Evolutionary conservation across 2,888 invertebrate species (phyloP).

Genomic region (Galeopsomyia nigrocyanea): DNA sequence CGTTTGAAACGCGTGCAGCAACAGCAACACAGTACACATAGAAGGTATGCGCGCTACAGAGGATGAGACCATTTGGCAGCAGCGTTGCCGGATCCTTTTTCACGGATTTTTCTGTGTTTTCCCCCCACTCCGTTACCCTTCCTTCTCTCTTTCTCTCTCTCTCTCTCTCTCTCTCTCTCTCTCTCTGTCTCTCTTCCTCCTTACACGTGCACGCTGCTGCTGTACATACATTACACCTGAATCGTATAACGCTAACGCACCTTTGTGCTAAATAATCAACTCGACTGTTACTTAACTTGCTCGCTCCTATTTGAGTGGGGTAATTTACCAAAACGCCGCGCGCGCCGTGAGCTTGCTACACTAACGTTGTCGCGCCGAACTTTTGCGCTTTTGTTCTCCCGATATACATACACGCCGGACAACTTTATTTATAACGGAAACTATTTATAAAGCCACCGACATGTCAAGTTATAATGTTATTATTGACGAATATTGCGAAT

Average conservation of each 20-base stretch:
- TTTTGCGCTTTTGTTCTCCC: no score
- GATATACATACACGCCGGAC: background rate
- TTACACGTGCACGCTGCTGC: background rate
- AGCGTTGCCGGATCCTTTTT: conserved; percentile 33
- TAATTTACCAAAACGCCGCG: no score
- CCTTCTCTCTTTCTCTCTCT: no score
- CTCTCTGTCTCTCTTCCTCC: no score
- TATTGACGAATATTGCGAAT: conserved; percentile 7
- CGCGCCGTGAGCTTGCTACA: no score
- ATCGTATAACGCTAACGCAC: no score
- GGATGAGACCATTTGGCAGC: conserved; percentile 7
- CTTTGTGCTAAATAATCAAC: no score
- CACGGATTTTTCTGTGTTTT: conserved; percentile 30
- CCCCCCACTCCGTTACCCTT: background rate
- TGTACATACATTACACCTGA: background rate
- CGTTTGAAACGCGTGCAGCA: conserved; percentile 52
- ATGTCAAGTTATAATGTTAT: background rate
- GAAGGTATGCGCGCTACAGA: background rate
- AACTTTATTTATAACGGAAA: conserved; percentile 19
- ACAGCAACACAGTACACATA: background rate
- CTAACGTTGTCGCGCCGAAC: no score
- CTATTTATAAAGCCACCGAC: conserved; percentile 4
- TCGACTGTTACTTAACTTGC: no score
- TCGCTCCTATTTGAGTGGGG: no score
- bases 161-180: no score